Base-by-base conservation (phyloP, 2,888 invertebrate species). In the Ctenicera cuprea region DNA sequence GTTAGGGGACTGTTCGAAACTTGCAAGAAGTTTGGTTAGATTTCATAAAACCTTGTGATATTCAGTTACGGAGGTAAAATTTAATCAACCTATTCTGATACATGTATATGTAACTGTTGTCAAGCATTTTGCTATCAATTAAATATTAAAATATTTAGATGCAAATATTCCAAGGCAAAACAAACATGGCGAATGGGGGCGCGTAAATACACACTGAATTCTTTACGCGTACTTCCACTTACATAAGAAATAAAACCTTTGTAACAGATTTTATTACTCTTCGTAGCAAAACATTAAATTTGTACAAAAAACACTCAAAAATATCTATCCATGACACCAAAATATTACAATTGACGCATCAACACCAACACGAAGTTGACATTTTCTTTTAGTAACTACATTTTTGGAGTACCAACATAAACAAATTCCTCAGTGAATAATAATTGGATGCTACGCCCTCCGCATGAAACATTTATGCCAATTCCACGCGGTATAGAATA, bases 121-220 rank as follows among this genome's bases (percentile, higher is more conserved):
- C 14, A 54, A 33, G n/a, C 54, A 54, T 33, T 30, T 26, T 37
- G 16, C 0, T 9, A 11, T 11, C 16, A 11, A 18, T 38, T 12
- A 20, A 14, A 3, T 38, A 1, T 8, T 8, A 38, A 59, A n/a
- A 18, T 18, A 37, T 14, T 22, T 16, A 33, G 14, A 38, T 37
- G 14, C n/a, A 38, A 59, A 38, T 18, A 30, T 7, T 14, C 7
- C 3, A 38, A 18, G 37, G 5, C 59, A 59, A 59, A 59, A 59
- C 59, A 38, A 59, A 59, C 37, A 59, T 59, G 59, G 59, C 59
- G 59, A 12, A 11, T 9, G 38, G 59, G n/a, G 18, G 37, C 59
- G 20, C 18, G n/a, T 59, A 59, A 30, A 14, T 22, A 54, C n/a
- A 54, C 33, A 54, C 0, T 3, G 1, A 1, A n/a, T 16, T 30